Evolutionary conservation across 1,140 invertebrate species (phyloP).

Genomic region (Vanessa atalanta): DNA sequence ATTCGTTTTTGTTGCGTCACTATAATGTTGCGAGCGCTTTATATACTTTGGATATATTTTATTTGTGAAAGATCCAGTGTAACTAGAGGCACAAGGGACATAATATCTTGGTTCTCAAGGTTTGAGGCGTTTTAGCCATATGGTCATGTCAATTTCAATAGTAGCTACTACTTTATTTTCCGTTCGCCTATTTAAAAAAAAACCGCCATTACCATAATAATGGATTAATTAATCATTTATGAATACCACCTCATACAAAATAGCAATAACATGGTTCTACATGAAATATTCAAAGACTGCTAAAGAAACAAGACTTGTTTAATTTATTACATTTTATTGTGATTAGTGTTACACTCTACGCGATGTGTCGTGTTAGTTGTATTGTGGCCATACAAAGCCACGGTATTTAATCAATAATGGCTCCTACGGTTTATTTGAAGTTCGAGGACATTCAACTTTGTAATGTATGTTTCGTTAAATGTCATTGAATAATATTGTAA

Average conservation of each 20-base stretch:
- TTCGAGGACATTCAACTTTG: background rate
- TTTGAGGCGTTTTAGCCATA: no score
- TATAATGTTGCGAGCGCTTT: no score
- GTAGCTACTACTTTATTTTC: no score
- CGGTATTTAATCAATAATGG: constrained; percentile 22
- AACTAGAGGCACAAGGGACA: no score
- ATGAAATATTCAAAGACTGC: constrained; percentile 24
- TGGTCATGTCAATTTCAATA: no score
- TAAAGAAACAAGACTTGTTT: constrained; percentile 6
- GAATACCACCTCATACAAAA: background rate
- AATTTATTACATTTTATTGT: constrained; percentile 28
- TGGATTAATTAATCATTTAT: constrained; percentile 11
- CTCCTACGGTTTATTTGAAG: constrained; percentile 3
- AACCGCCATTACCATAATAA: background rate
- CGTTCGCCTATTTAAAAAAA: no score
- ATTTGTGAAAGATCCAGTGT: no score
- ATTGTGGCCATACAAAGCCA: constrained; percentile 11
- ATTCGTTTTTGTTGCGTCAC: no score
- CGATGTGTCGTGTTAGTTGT: constrained; percentile 7
- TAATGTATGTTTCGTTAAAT: constrained; percentile 6
- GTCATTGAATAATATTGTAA: background rate
- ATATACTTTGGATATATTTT: no score
- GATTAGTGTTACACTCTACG: constrained; percentile 23
- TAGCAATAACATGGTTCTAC: constrained; percentile 15
- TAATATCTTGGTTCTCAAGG: no score